Conservation (phyloP, 2,113 vertebrate genomes). For the Poeciliopsis turrubarensis region DNA sequence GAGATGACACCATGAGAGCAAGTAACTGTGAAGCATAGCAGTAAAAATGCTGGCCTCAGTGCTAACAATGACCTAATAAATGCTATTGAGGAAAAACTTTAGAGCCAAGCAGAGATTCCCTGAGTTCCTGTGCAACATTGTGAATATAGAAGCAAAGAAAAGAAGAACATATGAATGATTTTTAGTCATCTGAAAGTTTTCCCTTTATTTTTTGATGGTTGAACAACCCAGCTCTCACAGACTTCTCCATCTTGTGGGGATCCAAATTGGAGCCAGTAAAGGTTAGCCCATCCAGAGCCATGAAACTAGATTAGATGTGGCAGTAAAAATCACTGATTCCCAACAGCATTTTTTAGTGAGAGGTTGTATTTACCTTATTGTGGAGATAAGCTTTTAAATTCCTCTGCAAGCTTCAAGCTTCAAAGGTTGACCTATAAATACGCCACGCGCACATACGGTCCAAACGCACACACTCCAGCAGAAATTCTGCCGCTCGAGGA, state of each 20-base stretch:
- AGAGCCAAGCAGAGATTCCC: neutral
- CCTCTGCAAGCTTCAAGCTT: conserved; percentile 44
- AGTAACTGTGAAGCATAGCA: neutral
- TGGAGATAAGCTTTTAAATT: conserved; percentile 15
- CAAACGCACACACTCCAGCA: conserved; percentile 19
- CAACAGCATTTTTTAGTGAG: conserved; percentile 30
- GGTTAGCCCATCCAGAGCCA: conserved; percentile 39
- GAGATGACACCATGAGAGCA: conserved; percentile 4
- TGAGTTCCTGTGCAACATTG: neutral
- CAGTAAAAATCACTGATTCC: conserved; percentile 55
- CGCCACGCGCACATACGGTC: conserved; percentile 3
- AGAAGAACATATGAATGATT: neutral
- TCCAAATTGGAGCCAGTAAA: conserved; percentile 42
- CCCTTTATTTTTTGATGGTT: conserved; percentile 10
- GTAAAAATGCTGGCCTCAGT: neutral
- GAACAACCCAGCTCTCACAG: conserved; percentile 32
- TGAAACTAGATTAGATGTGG: conserved; percentile 50
- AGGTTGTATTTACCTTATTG: conserved; percentile 37
- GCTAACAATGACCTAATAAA: neutral
- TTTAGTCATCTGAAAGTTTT: conserved; percentile 6
- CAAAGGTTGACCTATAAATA: conserved; percentile 49
- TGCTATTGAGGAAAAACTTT: neutral
- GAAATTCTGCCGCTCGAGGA: conserved; percentile 35
- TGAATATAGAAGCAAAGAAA: neutral
- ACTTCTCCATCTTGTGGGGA: conserved; percentile 22